phyloP scores from a whole-genome alignment of 2,888 invertebrate species.

The Ecdyonurus torrentis region DNA sequence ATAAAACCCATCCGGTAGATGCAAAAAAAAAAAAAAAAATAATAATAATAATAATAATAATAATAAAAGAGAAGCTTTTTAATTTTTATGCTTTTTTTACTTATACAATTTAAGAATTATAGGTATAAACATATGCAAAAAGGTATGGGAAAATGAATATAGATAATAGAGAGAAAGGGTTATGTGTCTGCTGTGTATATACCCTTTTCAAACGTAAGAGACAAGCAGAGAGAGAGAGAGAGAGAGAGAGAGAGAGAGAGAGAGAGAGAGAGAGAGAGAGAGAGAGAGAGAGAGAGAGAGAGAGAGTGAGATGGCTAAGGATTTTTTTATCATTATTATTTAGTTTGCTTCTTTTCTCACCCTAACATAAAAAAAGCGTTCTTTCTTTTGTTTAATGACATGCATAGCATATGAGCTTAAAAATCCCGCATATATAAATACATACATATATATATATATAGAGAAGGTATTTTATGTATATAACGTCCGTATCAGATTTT shows the following conservation, averaged over 20 bases:
- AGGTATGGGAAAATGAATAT: neutral
- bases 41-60: too few relatives aligned
- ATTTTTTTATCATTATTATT: too few relatives aligned
- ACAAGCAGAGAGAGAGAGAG: too few relatives aligned
- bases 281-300: neutral
- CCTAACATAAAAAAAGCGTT: neutral
- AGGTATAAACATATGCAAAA: neutral
- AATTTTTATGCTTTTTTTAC: neutral
- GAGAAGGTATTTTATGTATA: neutral
- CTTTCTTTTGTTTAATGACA: neutral
- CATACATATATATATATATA: neutral
- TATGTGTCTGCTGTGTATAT: too few relatives aligned
- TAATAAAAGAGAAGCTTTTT: neutral
- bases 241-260: neutral
- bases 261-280: neutral
- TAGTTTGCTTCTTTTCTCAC: neutral
- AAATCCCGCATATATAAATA: neutral
- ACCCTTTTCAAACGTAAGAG: neutral
- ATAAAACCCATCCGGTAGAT: neutral
- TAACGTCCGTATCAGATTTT: too few relatives aligned
- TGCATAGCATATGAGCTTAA: neutral
- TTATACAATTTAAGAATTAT: neutral
- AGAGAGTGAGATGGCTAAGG: too few relatives aligned
- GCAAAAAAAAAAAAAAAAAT: neutral
- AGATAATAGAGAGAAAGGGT: neutral